Conservation (phyloP, 2,113 vertebrate genomes). For the Proterorhinus semilunaris region DNA sequence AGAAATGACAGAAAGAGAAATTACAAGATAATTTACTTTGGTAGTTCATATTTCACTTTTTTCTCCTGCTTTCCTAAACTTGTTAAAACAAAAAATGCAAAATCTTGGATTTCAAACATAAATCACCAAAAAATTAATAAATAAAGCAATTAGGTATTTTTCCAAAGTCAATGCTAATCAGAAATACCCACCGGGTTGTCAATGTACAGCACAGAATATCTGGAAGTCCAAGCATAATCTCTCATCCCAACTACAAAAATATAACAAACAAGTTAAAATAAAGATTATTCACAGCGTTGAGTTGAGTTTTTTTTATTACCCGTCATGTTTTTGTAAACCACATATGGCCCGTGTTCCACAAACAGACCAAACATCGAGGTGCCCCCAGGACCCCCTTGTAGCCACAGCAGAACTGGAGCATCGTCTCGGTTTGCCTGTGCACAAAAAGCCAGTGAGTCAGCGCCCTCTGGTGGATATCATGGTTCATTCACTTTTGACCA, state of each 20-base stretch:
- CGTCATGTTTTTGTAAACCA: conserved; percentile 81
- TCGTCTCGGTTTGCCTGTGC: conserved; percentile 58
- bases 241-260: conserved; percentile 68
- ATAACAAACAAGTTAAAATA: neutral
- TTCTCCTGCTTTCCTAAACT: no score
- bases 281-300: neutral
- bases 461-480: conserved; percentile 44
- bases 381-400: conserved; percentile 85
- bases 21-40: neutral
- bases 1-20: neutral
- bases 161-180: no score
- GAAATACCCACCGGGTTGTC: conserved; percentile 77
- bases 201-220: conserved; percentile 82
- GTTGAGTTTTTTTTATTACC: conserved; percentile 60
- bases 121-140: no score
- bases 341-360: conserved; percentile 86
- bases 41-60: no score
- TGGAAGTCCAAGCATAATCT: conserved; percentile 78
- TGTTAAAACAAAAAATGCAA: no score
- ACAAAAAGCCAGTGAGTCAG: conserved; percentile 8
- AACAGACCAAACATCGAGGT: conserved; percentile 89
- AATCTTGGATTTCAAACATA: neutral
- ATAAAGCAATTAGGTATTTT: no score
- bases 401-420: conserved; percentile 84
- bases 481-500: neutral